Evolutionary conservation across 1,140 invertebrate species (phyloP).

Genomic region (Formica exsecta): DNA sequence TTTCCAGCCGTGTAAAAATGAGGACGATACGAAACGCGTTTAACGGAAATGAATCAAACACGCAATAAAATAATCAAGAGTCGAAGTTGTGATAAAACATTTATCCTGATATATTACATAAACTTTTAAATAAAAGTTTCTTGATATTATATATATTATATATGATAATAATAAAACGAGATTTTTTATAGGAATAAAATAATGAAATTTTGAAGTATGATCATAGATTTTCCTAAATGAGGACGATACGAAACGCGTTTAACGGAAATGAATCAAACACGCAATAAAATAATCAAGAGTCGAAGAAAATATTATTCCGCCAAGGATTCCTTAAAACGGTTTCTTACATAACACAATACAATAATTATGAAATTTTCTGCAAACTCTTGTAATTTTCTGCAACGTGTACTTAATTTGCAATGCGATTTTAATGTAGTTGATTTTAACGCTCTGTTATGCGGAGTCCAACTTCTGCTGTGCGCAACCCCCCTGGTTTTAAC

Average conservation of each 20-base stretch:
- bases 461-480: background rate
- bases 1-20: background rate
- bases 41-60: background rate
- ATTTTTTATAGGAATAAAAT: background rate
- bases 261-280: background rate
- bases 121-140: too few species aligned
- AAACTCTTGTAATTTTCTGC: conserved; percentile 18
- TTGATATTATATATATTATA: too few species aligned
- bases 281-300: background rate
- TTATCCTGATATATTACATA: too few species aligned
- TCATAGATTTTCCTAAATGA: background rate
- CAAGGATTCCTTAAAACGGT: background rate
- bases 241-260: background rate
- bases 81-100: background rate
- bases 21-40: background rate
- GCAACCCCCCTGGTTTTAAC: conserved; percentile 30
- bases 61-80: background rate
- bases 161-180: background rate
- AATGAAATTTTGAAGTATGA: background rate
- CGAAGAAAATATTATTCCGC: conserved; percentile 14
- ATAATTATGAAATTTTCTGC: conserved; percentile 44
- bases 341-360: background rate
- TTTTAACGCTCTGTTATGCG: background rate
- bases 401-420: conserved; percentile 11
- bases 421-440: conserved; percentile 26